These are phyloP conservation scores for Gracilinanus agilis DNA, from an alignment of 2,113 vertebrate species.

Conservation along the genomic window DNA sequence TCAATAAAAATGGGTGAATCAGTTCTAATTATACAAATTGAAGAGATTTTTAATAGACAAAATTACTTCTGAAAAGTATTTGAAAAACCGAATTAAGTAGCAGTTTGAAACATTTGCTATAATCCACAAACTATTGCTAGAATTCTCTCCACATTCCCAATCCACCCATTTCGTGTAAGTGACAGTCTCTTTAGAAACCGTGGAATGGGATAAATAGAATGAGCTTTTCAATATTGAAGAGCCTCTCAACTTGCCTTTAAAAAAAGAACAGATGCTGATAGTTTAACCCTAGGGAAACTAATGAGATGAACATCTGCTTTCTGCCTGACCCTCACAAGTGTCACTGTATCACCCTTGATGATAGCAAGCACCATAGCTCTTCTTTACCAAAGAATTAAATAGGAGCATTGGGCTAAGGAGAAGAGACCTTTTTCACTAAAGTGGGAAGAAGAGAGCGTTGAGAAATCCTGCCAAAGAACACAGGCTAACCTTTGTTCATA, in stretches of 20 bases:
- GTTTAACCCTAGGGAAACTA: constrained; percentile 58
- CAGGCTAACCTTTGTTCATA: constrained; percentile 77
- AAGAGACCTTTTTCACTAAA: constrained; percentile 74
- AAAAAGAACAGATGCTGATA: constrained; percentile 52
- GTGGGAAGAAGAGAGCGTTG: constrained; percentile 58
- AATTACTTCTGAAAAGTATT: constrained; percentile 39
- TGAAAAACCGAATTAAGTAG: constrained; percentile 40
- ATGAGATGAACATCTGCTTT: constrained; percentile 49
- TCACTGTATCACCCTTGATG: constrained; percentile 59
- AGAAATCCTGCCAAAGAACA: constrained; percentile 73
- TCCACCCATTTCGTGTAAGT: constrained; percentile 20
- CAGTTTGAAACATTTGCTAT: not conserved
- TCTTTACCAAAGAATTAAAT: constrained; percentile 73
- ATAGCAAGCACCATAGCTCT: constrained; percentile 57
- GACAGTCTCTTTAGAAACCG: constrained; percentile 3
- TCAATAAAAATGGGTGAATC: not conserved
- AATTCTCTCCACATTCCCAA: constrained; percentile 9
- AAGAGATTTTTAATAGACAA: constrained; percentile 24
- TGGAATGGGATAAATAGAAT: not conserved
- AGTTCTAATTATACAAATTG: not conserved
- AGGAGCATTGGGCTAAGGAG: constrained; percentile 47
- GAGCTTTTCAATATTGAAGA: constrained; percentile 9
- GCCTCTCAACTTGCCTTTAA: constrained; percentile 9
- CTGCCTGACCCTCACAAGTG: constrained; percentile 51
- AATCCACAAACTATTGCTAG: not conserved